phyloP scores from a whole-genome alignment of 1,140 invertebrate species.

The Diuraphis noxia region DNA sequence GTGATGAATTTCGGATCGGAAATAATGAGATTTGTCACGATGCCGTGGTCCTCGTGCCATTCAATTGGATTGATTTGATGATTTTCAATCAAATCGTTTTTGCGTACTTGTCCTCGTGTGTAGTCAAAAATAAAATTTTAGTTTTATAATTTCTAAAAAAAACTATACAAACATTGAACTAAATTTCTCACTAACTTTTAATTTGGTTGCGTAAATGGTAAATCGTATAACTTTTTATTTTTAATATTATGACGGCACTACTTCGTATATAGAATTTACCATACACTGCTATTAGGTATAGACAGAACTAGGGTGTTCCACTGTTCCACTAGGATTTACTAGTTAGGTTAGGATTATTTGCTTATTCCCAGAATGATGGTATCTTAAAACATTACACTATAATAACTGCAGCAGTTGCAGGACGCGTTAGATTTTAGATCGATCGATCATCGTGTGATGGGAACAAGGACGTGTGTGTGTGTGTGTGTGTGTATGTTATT shows the following conservation, averaged over 20 bases:
- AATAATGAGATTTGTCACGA: not conserved
- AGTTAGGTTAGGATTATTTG: too few species aligned
- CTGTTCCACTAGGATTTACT: not conserved
- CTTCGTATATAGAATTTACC: not conserved
- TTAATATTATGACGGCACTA: not conserved
- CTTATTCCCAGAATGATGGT: not conserved
- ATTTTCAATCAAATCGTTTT: not conserved
- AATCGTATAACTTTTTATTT: not conserved
- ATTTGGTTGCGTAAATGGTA: not conserved
- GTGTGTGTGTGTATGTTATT: not conserved
- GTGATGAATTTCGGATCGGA: not conserved
- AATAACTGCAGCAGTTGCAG: not conserved
- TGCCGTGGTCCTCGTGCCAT: not conserved
- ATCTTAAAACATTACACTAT: not conserved
- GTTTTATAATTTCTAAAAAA: not conserved
- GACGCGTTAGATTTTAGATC: not conserved
- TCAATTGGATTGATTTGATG: too few species aligned
- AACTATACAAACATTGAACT: not conserved
- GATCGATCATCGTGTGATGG: too few species aligned
- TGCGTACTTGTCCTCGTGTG: not conserved
- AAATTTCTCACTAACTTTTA: not conserved
- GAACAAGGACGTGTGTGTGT: not conserved
- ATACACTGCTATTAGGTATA: not conserved
- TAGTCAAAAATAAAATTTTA: not conserved
- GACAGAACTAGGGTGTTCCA: not conserved